Conservation (phyloP, 2,797 vertebrate genomes). For the Spinus olivaceus region DNA sequence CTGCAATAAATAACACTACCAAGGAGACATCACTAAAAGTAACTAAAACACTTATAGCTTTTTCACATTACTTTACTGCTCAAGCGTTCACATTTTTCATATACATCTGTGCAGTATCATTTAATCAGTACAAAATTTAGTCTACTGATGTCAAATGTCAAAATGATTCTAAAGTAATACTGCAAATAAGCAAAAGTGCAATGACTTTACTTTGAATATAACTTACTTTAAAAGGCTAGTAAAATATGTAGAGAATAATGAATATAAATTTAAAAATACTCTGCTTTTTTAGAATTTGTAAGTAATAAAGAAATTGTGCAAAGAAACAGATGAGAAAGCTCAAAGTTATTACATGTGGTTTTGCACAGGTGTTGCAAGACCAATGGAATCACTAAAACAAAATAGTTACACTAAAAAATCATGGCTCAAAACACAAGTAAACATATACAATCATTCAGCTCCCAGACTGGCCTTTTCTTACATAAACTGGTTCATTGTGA, state of each 20-base stretch:
- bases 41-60: neutral
- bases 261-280: neutral
- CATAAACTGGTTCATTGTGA: neutral
- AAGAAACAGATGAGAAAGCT: neutral
- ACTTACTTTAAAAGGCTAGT: neutral
- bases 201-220: slow-evolving; percentile 5
- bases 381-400: neutral
- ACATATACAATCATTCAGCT: neutral
- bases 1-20: neutral
- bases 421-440: neutral
- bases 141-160: neutral
- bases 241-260: neutral
- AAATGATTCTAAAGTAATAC: neutral
- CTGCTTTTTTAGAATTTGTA: neutral
- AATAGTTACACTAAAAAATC: neutral
- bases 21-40: neutral
- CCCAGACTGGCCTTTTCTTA: neutral
- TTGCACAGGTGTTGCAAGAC: neutral
- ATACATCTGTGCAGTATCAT: neutral
- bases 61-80: neutral
- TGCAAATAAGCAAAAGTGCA: neutral
- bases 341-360: neutral
- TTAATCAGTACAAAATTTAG: neutral
- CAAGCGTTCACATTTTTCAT: neutral
- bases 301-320: neutral